Percentiles rank a stretch among this genome's conserved stretches.
phyloP scores from a whole-genome alignment of 2,797 vertebrate species.

The Pangasius mekongensis region DNA sequence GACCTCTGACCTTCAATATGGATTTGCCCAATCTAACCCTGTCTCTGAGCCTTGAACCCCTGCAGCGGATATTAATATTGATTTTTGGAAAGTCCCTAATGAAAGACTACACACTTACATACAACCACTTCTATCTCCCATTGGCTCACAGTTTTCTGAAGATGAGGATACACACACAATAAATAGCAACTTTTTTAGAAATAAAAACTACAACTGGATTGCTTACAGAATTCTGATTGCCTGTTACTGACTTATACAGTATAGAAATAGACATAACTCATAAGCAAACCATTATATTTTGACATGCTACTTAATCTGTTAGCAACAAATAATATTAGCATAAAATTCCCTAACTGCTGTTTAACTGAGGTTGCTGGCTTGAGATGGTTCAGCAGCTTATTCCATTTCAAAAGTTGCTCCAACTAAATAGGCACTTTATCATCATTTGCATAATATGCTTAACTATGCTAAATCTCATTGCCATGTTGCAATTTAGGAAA shows the following conservation, averaged over 20 bases:
- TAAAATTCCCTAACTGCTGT: not conserved
- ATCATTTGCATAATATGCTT: conserved; percentile 53
- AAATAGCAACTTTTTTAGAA: not conserved
- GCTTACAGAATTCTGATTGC: not conserved
- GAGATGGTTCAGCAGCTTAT: conserved; percentile 7
- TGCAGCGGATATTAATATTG: conserved; percentile 6
- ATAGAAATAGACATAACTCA: not conserved
- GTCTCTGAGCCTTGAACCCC: not conserved
- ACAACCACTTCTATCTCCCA: not conserved
- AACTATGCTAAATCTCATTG: conserved; percentile 46
- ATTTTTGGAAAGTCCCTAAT: conserved; percentile 9
- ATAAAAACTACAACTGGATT: not conserved
- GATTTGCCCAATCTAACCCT: not conserved
- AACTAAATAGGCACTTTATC: conserved; percentile 37
- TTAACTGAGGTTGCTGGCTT: not conserved
- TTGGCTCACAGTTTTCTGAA: not conserved
- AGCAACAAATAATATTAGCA: not conserved
- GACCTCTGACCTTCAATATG: conserved; percentile 19
- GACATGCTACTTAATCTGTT: not conserved
- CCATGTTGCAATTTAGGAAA: conserved; percentile 38
- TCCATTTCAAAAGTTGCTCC: conserved; percentile 30
- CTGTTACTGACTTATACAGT: not conserved
- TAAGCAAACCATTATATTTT: not conserved
- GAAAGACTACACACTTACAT: not conserved
- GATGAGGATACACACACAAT: not conserved